Evolutionary conservation across 2,113 vertebrate genomes (phyloP).

Genomic region (cattle (Bos taurus)): DNA sequence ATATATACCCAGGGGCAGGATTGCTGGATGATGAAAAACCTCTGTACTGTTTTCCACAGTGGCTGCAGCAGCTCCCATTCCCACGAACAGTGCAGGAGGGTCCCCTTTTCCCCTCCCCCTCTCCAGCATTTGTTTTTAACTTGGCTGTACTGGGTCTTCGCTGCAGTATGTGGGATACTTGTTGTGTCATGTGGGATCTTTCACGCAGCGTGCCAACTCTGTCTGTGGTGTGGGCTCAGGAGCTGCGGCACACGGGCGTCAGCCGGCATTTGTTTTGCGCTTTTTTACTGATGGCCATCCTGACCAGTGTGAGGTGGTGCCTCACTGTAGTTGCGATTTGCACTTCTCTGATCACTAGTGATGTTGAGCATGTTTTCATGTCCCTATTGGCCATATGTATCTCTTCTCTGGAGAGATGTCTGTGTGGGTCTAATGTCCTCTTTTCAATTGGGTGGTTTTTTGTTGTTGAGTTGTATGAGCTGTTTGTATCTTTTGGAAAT

Average conservation of each 20-base stretch:
- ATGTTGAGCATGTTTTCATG: background rate
- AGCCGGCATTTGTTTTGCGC: background rate
- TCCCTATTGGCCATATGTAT: background rate
- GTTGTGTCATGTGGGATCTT: background rate
- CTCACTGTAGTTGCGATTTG: background rate
- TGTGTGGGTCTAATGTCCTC: background rate
- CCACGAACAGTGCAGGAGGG: background rate
- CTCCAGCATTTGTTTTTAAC: background rate
- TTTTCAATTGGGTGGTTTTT: background rate
- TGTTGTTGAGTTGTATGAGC: background rate
- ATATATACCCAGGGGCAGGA: background rate
- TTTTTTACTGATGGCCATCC: background rate
- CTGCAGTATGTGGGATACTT: background rate
- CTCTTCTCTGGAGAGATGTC: background rate
- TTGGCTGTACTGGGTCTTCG: background rate
- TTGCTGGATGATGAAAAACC: background rate
- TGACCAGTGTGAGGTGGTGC: background rate
- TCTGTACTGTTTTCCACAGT: background rate
- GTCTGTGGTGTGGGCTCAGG: background rate
- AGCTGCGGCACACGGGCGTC: background rate
- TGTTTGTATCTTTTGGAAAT: background rate
- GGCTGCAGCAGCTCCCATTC: background rate
- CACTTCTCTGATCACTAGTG: background rate
- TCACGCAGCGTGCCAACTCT: background rate
- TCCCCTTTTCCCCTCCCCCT: background rate